These are phyloP conservation scores for Antidorcas marsupialis DNA, from an alignment of 2,113 vertebrate genomes.

Conservation along the genomic window DNA sequence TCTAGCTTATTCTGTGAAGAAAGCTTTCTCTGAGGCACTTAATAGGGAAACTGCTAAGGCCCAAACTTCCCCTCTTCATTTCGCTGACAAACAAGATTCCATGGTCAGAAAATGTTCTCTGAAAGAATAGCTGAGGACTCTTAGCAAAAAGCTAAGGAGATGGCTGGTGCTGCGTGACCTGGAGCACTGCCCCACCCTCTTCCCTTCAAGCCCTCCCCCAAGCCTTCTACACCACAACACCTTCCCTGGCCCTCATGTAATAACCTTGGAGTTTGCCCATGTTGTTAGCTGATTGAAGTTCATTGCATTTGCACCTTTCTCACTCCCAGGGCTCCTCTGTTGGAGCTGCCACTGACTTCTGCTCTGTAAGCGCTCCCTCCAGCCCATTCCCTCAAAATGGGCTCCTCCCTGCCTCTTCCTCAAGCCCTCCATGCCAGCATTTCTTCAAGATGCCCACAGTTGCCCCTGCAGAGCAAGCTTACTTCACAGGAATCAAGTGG, in stretches of 20 bases:
- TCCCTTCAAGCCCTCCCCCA: background rate
- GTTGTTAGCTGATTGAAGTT: background rate
- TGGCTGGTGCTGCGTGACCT: background rate
- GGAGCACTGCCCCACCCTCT: background rate
- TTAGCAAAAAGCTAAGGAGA: background rate
- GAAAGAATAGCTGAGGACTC: background rate
- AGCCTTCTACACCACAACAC: background rate
- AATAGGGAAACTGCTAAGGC: background rate
- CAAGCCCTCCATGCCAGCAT: background rate
- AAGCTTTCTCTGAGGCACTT: background rate
- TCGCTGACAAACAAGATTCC: background rate
- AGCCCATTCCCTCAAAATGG: background rate
- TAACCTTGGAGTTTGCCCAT: background rate
- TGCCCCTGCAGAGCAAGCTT: background rate
- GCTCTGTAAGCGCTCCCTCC: background rate
- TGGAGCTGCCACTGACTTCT: background rate
- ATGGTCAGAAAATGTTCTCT: background rate
- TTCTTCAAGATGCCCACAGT: background rate
- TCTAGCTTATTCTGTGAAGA: background rate
- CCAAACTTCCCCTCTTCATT: background rate
- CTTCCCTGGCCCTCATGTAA: background rate
- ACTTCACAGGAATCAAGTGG: background rate
- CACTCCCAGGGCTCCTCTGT: background rate
- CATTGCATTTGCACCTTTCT: background rate
- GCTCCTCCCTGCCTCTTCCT: background rate